A percentile compares a stretch with the other conserved stretches of the same genome.
These are phyloP conservation scores for Eristalis tenax DNA, from an alignment of 2,888 invertebrate genomes.

Conservation along the genomic window DNA sequence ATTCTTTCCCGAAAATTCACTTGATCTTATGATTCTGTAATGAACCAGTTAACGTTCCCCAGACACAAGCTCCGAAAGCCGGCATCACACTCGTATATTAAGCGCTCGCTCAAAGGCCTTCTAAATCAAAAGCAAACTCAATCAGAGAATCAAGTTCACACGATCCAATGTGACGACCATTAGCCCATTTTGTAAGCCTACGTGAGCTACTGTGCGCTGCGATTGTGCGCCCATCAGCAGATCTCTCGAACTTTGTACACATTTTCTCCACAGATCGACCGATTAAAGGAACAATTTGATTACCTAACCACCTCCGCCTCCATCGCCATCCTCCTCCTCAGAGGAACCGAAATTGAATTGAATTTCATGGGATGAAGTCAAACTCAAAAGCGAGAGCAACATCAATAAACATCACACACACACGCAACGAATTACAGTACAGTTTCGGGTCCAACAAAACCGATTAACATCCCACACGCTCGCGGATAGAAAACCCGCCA, in stretches of 20 bases:
- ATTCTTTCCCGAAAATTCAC: neutral
- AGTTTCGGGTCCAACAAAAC: conserved; percentile 12
- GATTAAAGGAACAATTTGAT: neutral
- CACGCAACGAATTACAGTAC: neutral
- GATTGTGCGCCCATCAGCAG: neutral
- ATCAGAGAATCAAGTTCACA: neutral
- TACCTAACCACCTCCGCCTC: neutral
- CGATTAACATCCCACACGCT: conserved; percentile 37
- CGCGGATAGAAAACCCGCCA: conserved; percentile 15
- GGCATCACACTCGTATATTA: neutral
- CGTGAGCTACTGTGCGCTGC: neutral
- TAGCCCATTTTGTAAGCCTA: neutral
- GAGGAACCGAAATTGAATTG: neutral
- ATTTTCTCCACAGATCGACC: neutral
- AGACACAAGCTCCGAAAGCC: neutral
- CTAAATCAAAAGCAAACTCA: neutral
- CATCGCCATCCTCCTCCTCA: neutral
- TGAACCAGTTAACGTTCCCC: neutral
- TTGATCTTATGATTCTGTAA: neutral
- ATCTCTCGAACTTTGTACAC: neutral
- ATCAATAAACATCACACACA: neutral
- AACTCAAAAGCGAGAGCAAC: conserved; percentile 7
- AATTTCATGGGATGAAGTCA: conserved; percentile 20
- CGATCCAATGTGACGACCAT: neutral
- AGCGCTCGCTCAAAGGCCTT: neutral